A percentile compares a stretch with the other conserved stretches of the same genome.
Evolutionary conservation across 2,888 invertebrate genomes (phyloP).

Genomic region (Cheilosia pagana): DNA sequence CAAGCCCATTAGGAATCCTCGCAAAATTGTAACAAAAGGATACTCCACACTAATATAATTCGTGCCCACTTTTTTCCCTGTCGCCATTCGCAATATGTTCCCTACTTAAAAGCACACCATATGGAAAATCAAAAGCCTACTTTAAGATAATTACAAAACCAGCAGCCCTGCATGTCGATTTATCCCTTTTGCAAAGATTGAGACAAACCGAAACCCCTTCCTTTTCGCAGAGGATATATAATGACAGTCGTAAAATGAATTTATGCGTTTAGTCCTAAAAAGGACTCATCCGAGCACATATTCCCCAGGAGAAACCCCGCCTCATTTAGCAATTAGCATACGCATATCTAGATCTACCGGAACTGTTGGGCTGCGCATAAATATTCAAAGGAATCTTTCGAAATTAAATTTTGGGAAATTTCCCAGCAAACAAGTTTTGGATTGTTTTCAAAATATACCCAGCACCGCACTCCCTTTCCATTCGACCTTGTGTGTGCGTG

Average conservation of each 20-base stretch:
- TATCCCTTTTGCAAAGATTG: slow-evolving; percentile 16
- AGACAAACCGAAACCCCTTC: slow-evolving; percentile 35
- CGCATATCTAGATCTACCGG: slow-evolving; percentile 11
- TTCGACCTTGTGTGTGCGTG: not conserved
- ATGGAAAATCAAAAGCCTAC: slow-evolving; percentile 66
- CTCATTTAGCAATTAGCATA: slow-evolving; percentile 59
- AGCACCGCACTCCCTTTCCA: slow-evolving; percentile 7
- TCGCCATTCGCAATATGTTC: slow-evolving; percentile 8
- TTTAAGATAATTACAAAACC: slow-evolving; percentile 70
- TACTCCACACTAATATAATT: slow-evolving; percentile 14
- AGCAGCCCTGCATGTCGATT: slow-evolving; percentile 12
- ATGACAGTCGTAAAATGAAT: slow-evolving; percentile 65
- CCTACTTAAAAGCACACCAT: slow-evolving; percentile 32
- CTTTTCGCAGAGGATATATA: slow-evolving; percentile 52
- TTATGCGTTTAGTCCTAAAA: slow-evolving; percentile 45
- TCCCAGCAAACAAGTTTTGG: slow-evolving; percentile 49
- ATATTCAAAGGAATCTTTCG: slow-evolving; percentile 32
- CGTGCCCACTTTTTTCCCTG: not conserved
- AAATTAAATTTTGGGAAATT: slow-evolving; percentile 52
- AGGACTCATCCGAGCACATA: not conserved
- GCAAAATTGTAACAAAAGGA: slow-evolving; percentile 44
- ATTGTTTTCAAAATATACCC: slow-evolving; percentile 55
- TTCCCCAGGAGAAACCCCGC: not conserved
- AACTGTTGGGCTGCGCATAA: slow-evolving; percentile 18
- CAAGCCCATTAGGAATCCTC: slow-evolving; percentile 34